These are phyloP conservation scores for Hydrolagus affinis DNA, from an alignment of 2,113 vertebrate species.

Conservation along the genomic window DNA sequence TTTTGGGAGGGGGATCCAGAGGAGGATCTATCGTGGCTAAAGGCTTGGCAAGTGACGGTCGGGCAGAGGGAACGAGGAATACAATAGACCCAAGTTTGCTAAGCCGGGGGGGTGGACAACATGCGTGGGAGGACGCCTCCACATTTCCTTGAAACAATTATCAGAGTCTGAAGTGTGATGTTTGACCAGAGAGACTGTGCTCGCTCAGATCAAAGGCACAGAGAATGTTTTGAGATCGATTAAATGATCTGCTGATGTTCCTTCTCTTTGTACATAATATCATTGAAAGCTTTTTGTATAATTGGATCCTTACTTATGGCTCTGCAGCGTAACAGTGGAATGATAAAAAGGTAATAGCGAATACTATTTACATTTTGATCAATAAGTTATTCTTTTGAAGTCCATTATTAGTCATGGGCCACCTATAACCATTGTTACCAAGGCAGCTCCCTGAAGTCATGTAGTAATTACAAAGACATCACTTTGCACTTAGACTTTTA, in stretches of 20 bases:
- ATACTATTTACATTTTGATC: neutral
- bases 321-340: neutral
- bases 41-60: no score
- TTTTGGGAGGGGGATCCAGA: no score
- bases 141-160: no score
- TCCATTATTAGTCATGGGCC: neutral
- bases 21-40: no score
- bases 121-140: no score
- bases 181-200: neutral
- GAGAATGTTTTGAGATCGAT: neutral
- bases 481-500: neutral
- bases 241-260: neutral
- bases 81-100: no score
- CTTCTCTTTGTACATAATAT: neutral
- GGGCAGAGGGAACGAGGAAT: no score
- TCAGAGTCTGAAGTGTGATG: no score
- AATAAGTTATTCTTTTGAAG: conserved; percentile 15
- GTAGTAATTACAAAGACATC: conserved; percentile 8
- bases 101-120: no score
- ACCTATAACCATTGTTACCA: neutral
- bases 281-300: neutral
- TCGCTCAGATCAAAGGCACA: neutral
- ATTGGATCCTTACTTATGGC: neutral
- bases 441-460: neutral
- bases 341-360: neutral